Base-by-base conservation (phyloP, 2,113 vertebrate species). In the Pseudopodoces humilis region DNA sequence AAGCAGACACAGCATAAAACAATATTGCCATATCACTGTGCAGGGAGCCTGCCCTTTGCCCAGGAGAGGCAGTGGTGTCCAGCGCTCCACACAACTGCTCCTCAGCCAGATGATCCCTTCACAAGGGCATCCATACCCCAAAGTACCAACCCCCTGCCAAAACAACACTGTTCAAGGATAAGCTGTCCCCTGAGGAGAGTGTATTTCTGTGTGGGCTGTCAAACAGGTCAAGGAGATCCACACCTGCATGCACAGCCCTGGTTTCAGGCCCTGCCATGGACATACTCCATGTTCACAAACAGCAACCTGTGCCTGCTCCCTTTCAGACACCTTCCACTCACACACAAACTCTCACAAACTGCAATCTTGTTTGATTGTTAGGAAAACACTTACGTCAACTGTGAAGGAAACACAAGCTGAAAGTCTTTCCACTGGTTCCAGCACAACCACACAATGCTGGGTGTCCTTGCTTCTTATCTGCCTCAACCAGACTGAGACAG, bases 391-490 rank as follows among this genome's bases (percentile, higher is more conserved):
- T 92, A 99, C 99, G 1, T 99, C 96, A 64, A 77, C 96, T 7
- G 88, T 97, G 97, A 99, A 99, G 35, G 97, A 96, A 30, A 99
- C 97, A 62, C 91, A 96, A 52, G 98, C 98, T 3, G 99, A 98
- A 69, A 99, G 72, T 67, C 98, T 98, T 96, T 99, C 98, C 77
- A 99, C 98, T 8, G 97, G 98, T 92, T 99, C 98, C 94, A 99
- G 95, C 90, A 99, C 94, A 14, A 99, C 96, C 90, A 99, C 96
- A 14, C 97, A 98, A 59, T 95, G 81, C 30, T 65, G 89, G 13
- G 88, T 93, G n/a, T 59, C 85, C 56, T 98, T 96, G 78, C 93
- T 97, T 72, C 91, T 96, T 60, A 97, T 50, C 76, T 75, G 96
- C 91, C 97, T 97, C 88, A 98, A 96, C 98, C 98, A 99, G 39